Evolutionary conservation across 2,888 invertebrate genomes (phyloP).

Genomic region (Trachelus iudaicus): DNA sequence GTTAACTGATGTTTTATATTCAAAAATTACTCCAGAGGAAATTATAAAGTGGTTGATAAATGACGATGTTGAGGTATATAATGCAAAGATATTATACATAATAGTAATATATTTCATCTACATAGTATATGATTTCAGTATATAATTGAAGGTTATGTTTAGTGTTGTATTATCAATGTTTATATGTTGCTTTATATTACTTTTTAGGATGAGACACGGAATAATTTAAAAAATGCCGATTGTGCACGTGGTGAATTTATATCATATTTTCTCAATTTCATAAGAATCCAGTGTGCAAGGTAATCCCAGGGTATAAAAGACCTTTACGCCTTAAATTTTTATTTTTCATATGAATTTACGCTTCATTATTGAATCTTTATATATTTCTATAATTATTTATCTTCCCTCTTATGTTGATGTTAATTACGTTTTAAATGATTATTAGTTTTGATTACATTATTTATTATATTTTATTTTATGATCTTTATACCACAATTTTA

Average conservation of each 20-base stretch:
- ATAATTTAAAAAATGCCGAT: conserved; percentile 19
- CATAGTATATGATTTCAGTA: not conserved
- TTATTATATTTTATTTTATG: conserved; percentile 14
- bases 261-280: conserved; percentile 43
- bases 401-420: not conserved
- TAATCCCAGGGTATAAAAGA: conserved; percentile 22
- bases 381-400: not conserved
- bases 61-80: conserved; percentile 40
- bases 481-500: conserved; percentile 12
- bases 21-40: conserved; percentile 34
- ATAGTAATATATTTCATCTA: not conserved
- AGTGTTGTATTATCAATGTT: not conserved
- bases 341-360: not conserved
- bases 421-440: not conserved
- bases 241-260: conserved; percentile 41
- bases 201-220: conserved; percentile 30
- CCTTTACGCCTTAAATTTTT: not conserved
- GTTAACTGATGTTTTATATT: conserved; percentile 37
- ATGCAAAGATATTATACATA: conserved; percentile 2
- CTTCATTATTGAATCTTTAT: not conserved
- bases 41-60: conserved; percentile 42
- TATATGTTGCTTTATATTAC: conserved; percentile 11
- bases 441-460: not conserved
- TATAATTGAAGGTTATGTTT: conserved; percentile 9
- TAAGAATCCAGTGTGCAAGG: conserved; percentile 45